Evolutionary conservation across 2,888 invertebrate species (phyloP), one percentile per base, ranked within the genome.

Genomic region (Stenoptilia bipunctidactyla): DNA sequence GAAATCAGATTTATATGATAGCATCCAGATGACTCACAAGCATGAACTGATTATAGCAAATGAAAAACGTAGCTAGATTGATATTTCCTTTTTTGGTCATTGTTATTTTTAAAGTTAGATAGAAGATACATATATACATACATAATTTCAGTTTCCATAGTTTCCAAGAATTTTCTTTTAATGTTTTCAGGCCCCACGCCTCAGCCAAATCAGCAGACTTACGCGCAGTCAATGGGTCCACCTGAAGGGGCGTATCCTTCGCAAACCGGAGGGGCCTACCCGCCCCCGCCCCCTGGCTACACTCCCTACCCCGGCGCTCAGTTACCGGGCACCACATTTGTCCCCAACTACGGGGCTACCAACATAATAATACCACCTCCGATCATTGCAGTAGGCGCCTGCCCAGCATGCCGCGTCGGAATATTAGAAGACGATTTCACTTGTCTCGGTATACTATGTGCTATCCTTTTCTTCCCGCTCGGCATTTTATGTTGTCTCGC

Each of bases 331-430:
- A 64, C 71, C 13, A 74, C 86, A 0, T 89, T 87, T 50, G 56
- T 79, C 13, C 86, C 87, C 0, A 84, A 86, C 25, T 90, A 89
- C 50, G 88, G 89, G 13, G 85, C 90, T 1, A 82, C 83, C 4
- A 86, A 77, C 37, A 85, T 91, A 15, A 86, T 90, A 42, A 88
- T 91, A 46, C 88, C 90, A 38, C 89, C 90, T 2, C 90, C 93
- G 46, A 92, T 95, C 27, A 90, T 95, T 45, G 82, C 94, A 0
- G 90, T 96, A 1, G 94, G 94, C 1, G 93, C 91, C 1, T 96
- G 96, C 67, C 96, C 96, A 1, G 92, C 93, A 1, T 96, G 96
- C 61, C 86, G 95, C 50, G 93, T 95, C 43, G 96, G 96, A 12
- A 87, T 93, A 15, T 76, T 96, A 34, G 93, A 95, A 73, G 94